A percentile compares a stretch with the other conserved stretches of the same genome.
phyloP scores from a whole-genome alignment of 2,113 vertebrate genomes.

The Zapus hudsonius region DNA sequence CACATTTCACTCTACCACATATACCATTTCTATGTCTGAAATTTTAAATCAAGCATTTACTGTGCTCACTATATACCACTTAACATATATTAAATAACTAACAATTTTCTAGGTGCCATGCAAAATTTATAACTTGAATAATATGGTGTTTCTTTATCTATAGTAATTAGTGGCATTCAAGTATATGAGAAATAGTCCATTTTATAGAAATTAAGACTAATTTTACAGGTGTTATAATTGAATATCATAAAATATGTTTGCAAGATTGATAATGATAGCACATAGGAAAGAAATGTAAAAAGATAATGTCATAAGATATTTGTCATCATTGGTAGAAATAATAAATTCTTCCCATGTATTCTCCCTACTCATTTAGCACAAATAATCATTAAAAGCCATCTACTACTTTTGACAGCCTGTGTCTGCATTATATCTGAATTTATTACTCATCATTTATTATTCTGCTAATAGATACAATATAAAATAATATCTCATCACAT shows the following conservation, averaged over 20 bases:
- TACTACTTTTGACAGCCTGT: background rate
- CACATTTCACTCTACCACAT: background rate
- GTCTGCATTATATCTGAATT: conserved; percentile 46
- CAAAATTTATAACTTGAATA: background rate
- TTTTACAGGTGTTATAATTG: background rate
- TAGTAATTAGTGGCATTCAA: background rate
- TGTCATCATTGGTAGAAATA: background rate
- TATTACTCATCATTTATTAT: conserved; percentile 41
- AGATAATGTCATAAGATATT: conserved; percentile 26
- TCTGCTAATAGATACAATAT: conserved; percentile 66
- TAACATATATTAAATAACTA: background rate
- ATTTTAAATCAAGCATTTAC: background rate
- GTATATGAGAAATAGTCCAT: background rate
- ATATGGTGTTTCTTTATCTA: background rate
- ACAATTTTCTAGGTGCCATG: background rate
- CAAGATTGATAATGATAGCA: background rate
- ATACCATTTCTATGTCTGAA: background rate
- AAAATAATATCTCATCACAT: conserved; percentile 37
- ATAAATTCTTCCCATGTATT: background rate
- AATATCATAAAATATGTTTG: background rate
- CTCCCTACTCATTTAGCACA: background rate
- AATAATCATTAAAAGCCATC: conserved; percentile 9
- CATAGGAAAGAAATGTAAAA: background rate
- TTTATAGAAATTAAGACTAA: background rate
- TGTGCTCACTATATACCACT: background rate